A percentile compares a stretch with the other conserved stretches of the same genome.
phyloP scores from a whole-genome alignment of 2,888 invertebrate species.

The Lepidocyrtoides sp. region DNA sequence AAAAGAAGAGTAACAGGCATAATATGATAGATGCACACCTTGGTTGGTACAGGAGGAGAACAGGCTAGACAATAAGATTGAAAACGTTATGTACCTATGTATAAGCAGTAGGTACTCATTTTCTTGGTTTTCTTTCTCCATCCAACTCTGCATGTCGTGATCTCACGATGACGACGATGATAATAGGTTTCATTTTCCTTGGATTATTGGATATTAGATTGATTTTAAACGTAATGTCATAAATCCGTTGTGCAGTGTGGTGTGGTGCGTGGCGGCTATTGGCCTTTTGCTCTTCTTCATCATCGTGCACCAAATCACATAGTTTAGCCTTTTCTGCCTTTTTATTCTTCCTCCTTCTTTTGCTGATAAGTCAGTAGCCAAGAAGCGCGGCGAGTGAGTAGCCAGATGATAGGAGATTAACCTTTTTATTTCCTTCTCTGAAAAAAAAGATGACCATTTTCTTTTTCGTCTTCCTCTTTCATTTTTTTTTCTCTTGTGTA shows the following conservation, averaged over 20 bases:
- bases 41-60: not conserved
- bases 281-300: constrained; percentile 29
- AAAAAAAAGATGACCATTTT: not conserved
- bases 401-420: constrained; percentile 46
- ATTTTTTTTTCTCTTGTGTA: not conserved
- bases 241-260: constrained; percentile 46
- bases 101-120: constrained; percentile 31
- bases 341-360: not conserved
- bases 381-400: not conserved
- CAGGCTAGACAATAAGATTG: not conserved
- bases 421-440: constrained; percentile 41
- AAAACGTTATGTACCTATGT: not conserved
- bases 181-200: constrained; percentile 40
- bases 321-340: not conserved
- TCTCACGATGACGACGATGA: constrained; percentile 56
- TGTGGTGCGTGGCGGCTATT: constrained; percentile 50
- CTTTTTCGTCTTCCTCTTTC: not conserved
- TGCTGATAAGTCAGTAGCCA: constrained; percentile 42
- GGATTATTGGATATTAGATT: constrained; percentile 58
- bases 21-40: too few species aligned
- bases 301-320: constrained; percentile 33
- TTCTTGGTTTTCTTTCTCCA: not conserved
- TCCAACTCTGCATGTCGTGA: constrained; percentile 12
- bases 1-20: not conserved
- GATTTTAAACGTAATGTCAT: constrained; percentile 49